Evolutionary conservation across 2,113 vertebrate genomes (phyloP).

Genomic region (Jaculus jaculus): DNA sequence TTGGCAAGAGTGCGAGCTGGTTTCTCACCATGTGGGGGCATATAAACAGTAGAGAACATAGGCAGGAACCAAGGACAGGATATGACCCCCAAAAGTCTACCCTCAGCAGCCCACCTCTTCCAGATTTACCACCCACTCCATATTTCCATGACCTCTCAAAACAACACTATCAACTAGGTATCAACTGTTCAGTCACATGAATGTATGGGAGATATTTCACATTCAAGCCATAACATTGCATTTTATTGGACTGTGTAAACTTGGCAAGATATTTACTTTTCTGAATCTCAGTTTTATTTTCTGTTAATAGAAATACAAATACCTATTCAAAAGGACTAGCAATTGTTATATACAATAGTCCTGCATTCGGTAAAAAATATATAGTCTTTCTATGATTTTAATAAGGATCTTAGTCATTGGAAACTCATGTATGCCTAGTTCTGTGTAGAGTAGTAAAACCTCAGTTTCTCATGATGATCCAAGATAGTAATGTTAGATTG

Average conservation of each 20-base stretch:
- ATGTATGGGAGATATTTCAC: too few relatives aligned
- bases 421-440: neutral
- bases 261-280: slow-evolving; percentile 26
- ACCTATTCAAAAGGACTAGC: neutral
- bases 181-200: too few relatives aligned
- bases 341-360: neutral
- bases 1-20: neutral
- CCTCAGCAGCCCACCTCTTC: neutral
- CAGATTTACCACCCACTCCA: neutral
- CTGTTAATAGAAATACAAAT: neutral
- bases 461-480: neutral
- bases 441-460: neutral
- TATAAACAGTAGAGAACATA: neutral
- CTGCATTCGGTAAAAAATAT: neutral
- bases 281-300: slow-evolving; percentile 27
- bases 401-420: neutral
- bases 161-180: neutral
- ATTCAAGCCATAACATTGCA: neutral
- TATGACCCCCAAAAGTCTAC: neutral
- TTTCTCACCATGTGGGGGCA: neutral
- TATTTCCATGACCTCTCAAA: neutral
- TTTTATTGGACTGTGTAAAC: neutral
- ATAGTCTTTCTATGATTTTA: neutral
- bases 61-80: neutral
- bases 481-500: neutral